Evolutionary conservation across 2,113 vertebrate genomes (phyloP).

Genomic region (Macaca nemestrina): DNA sequence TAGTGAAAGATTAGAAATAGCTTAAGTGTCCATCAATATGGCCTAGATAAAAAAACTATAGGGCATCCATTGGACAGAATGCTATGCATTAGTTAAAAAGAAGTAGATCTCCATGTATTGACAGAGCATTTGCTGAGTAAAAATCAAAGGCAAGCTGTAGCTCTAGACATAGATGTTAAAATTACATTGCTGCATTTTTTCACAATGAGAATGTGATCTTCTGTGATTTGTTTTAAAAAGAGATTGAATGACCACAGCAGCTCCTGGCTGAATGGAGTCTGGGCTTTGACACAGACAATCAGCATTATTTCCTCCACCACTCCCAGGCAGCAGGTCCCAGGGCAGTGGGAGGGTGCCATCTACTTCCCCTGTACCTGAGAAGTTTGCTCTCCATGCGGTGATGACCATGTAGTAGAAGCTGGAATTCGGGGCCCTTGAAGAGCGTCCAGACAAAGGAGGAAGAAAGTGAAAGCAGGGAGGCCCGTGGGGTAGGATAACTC

Average conservation of each 20-base stretch:
- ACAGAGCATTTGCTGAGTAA: slow-evolving; percentile 33
- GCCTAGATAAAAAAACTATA: background rate
- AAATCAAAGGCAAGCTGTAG: slow-evolving; percentile 40
- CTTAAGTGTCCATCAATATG: slow-evolving; percentile 20
- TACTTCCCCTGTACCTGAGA: background rate
- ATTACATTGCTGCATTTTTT: slow-evolving; percentile 46
- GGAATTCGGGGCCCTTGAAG: background rate
- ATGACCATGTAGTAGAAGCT: background rate
- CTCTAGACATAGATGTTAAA: slow-evolving; percentile 51
- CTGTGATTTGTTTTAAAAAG: slow-evolving; percentile 27
- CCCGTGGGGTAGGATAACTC: background rate
- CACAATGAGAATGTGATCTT: slow-evolving; percentile 31
- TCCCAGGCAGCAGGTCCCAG: too few relatives aligned
- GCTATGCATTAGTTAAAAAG: slow-evolving; percentile 5
- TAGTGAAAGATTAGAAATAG: slow-evolving; percentile 22
- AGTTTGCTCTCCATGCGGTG: background rate
- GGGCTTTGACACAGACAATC: background rate
- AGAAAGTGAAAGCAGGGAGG: background rate
- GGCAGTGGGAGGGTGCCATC: too few relatives aligned
- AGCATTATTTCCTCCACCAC: background rate
- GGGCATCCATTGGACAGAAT: background rate
- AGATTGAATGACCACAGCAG: background rate
- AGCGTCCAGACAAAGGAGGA: background rate
- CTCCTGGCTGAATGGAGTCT: background rate
- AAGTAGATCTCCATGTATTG: background rate